Percentiles rank a stretch among this genome's conserved stretches.
Evolutionary conservation across 2,797 vertebrate species (phyloP).

Genomic region (Manis javanica): DNA sequence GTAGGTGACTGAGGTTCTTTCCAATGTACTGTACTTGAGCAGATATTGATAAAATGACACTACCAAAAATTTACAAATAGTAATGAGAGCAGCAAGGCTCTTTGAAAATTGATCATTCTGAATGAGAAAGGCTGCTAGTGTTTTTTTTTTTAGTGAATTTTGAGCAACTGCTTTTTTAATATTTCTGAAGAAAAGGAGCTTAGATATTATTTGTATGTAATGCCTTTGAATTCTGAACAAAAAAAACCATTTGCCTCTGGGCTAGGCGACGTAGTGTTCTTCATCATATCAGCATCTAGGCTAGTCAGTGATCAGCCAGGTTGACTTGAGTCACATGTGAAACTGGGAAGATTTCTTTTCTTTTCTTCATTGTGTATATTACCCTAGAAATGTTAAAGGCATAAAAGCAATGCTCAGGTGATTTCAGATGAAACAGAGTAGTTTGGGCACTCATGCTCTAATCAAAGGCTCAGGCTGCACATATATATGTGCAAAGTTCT

Average conservation of each 20-base stretch:
- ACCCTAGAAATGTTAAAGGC: slow-evolving; percentile 12
- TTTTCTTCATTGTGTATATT: slow-evolving; percentile 11
- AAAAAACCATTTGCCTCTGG: background rate
- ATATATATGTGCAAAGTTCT: background rate
- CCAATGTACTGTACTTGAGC: background rate
- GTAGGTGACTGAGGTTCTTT: background rate
- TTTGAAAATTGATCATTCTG: background rate
- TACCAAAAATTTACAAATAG: background rate
- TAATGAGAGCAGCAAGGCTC: background rate
- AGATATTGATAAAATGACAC: background rate
- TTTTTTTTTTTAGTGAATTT: background rate
- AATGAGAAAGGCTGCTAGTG: background rate
- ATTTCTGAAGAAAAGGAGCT: background rate
- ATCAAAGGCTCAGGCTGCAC: background rate
- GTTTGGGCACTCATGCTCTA: slow-evolving; percentile 17
- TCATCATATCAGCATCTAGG: slow-evolving; percentile 37
- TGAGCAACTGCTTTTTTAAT: background rate
- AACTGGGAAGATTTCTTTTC: background rate
- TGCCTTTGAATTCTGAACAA: slow-evolving; percentile 13
- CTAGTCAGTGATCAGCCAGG: background rate
- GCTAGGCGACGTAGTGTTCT: slow-evolving; percentile 10
- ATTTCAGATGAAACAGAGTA: slow-evolving; percentile 49
- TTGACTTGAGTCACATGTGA: slow-evolving; percentile 44
- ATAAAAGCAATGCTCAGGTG: slow-evolving; percentile 13
- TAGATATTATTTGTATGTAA: background rate